Percentiles rank a stretch among this genome's conserved stretches.
Evolutionary conservation across 2,113 vertebrate species (phyloP).

Genomic region (Thunnus thynnus): DNA sequence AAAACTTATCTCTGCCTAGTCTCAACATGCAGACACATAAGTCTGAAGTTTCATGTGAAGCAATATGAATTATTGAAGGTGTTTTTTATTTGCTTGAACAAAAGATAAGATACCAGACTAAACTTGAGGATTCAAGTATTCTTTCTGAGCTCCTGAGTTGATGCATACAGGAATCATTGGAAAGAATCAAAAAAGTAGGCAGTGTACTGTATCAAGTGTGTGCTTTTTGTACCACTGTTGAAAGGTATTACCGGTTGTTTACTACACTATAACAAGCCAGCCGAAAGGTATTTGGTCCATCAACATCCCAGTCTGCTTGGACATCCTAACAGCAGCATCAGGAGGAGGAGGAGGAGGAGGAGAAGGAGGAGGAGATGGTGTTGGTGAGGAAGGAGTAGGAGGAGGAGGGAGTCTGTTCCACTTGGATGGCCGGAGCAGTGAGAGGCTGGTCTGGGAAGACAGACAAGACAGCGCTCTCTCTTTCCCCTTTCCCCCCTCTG

Average conservation of each 20-base stretch:
- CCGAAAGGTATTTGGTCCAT: constrained; percentile 14
- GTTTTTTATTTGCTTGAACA: neutral
- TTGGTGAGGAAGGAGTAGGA: constrained; percentile 61
- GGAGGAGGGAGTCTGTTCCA: constrained; percentile 78
- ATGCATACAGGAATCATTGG: neutral
- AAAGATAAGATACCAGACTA: neutral
- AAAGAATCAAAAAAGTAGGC: no score
- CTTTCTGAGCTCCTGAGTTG: no score
- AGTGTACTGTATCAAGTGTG: neutral
- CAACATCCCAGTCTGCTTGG: constrained; percentile 19
- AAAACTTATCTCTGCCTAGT: neutral
- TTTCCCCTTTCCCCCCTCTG: neutral
- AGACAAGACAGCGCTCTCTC: constrained; percentile 55
- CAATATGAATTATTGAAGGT: neutral
- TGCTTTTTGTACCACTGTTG: neutral
- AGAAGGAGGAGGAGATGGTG: neutral
- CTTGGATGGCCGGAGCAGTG: constrained; percentile 82
- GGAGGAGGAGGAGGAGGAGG: constrained; percentile 75
- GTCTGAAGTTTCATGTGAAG: neutral
- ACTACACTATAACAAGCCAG: neutral
- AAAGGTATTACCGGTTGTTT: neutral
- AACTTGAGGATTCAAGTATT: neutral
- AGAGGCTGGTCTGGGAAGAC: constrained; percentile 68
- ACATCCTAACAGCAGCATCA: constrained; percentile 64
- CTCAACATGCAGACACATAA: neutral